Evolutionary conservation across 2,888 invertebrate genomes (phyloP), one percentile per base, ranked within the genome.

Genomic region (Pollenia griseotomentosa): DNA sequence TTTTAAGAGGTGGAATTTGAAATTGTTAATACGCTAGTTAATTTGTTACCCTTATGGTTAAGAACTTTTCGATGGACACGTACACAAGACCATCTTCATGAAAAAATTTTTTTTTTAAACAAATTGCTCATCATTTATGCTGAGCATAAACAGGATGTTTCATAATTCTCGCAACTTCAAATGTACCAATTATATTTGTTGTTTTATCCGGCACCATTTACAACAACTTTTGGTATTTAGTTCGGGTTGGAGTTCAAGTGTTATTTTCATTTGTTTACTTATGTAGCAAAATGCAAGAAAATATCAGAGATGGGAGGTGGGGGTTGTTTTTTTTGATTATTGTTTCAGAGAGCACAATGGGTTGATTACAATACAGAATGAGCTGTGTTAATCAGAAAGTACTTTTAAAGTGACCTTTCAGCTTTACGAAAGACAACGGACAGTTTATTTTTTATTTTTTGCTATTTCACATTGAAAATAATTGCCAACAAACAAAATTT

Each of bases 81-180:
- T 19, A 9, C 10, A 14, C 7, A 53, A 65, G 59, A 70, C 46
- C 23, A 70, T 57, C 61, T 11, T 68, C 1, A 40, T 12, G n/a
- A 40, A 57, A 61, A 55, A n/a, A 66, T 19, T 19, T 19, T 19
- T 19, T 33, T 33, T 33, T 33, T 33, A 19, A 42, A 66, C 51
- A 59, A 80, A 66, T 83, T 86, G 65, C 83, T 83, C 83, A 83
- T 86, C 83, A 83, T 68, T 81, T 86, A 86, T 83, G 86, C 80
- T 61, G 61, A 80, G 75, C 86, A 86, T 83, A 83, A 80, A 80
- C 86, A 75, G 10, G 51, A 19, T 53, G 14, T 53, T 82, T 79
- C 66, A 74, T 61, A 79, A 59, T 84, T 73, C 40, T 16, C 8
- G 10, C 65, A 73, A 19, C 66, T 23, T n/a, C 71, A 59, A 59